Evolutionary conservation across 1,140 invertebrate species (phyloP).

Genomic region (Formica exsecta): DNA sequence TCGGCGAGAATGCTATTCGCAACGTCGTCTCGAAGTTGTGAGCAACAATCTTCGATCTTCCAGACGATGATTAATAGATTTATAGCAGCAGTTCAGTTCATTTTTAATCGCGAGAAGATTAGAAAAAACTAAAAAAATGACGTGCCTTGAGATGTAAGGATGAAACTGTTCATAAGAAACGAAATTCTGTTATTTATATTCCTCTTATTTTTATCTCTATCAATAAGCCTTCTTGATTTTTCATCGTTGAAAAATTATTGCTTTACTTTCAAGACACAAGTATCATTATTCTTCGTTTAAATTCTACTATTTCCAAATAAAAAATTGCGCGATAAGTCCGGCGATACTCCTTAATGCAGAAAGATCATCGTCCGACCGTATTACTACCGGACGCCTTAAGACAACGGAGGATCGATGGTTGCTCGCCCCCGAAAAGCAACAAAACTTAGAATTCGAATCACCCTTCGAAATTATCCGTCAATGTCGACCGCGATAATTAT

Average conservation of each 20-base stretch:
- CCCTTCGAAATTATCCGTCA: conserved; percentile 58
- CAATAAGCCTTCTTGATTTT: background rate
- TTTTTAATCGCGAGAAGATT: conserved; percentile 4
- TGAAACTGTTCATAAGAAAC: background rate
- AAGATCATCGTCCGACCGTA: conserved; percentile 15
- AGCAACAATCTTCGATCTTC: conserved; percentile 37
- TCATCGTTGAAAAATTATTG: background rate
- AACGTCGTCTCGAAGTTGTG: conserved; percentile 21
- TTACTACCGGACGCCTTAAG: background rate
- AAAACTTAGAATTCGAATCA: conserved; percentile 34
- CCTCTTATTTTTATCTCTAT: background rate
- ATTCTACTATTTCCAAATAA: background rate
- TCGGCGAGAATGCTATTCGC: background rate
- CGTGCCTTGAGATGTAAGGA: background rate
- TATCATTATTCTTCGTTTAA: conserved; percentile 45
- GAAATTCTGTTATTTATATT: background rate
- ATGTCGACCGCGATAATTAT: conserved; percentile 62
- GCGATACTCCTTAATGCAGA: conserved; percentile 33
- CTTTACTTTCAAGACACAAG: background rate
- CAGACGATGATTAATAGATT: conserved; percentile 62
- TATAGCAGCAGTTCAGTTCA: background rate
- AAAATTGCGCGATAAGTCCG: background rate
- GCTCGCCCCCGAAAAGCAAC: background rate
- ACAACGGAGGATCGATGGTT: conserved; percentile 54
- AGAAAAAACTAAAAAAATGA: conserved; percentile 6